Evolutionary conservation across 2,888 invertebrate genomes (phyloP).

Genomic region (Panorpa germanica): DNA sequence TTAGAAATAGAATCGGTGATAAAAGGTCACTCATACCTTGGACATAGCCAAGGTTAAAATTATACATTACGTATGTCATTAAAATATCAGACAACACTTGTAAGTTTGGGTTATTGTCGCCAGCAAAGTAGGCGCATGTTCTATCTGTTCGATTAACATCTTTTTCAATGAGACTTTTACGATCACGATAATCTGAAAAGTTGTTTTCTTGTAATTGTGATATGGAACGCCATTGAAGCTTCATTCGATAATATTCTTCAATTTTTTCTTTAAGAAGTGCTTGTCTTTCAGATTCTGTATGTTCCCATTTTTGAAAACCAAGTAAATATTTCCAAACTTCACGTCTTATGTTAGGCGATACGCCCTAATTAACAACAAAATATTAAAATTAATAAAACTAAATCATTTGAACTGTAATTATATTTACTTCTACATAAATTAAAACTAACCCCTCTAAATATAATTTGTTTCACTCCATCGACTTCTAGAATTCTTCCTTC

Average conservation of each 20-base stretch:
- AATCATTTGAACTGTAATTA: constrained; percentile 4
- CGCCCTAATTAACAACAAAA: constrained; percentile 37
- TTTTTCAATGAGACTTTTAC: constrained; percentile 90
- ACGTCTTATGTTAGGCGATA: constrained; percentile 50
- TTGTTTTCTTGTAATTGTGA: constrained; percentile 69
- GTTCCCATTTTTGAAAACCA: constrained; percentile 73
- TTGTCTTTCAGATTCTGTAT: constrained; percentile 50
- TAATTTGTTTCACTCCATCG: constrained; percentile 59
- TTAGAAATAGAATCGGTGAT: constrained; percentile 74
- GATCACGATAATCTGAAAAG: constrained; percentile 74
- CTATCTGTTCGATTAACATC: constrained; percentile 94
- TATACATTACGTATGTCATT: constrained; percentile 98
- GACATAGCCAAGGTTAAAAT: constrained; percentile 91
- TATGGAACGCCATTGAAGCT: constrained; percentile 89
- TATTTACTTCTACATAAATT: constrained; percentile 1
- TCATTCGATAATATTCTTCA: constrained; percentile 87
- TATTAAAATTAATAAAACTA: constrained; percentile 4
- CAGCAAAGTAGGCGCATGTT: constrained; percentile 77
- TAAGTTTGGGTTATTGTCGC: constrained; percentile 81
- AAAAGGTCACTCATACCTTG: constrained; percentile 97
- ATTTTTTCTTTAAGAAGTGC: constrained; percentile 49
- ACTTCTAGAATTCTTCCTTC: constrained; percentile 67
- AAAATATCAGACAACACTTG: constrained; percentile 73
- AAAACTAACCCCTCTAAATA: constrained; percentile 72
- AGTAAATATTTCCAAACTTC: constrained; percentile 93